Conservation (phyloP, 2,888 invertebrate species). For the Eucera pruinosa region DNA sequence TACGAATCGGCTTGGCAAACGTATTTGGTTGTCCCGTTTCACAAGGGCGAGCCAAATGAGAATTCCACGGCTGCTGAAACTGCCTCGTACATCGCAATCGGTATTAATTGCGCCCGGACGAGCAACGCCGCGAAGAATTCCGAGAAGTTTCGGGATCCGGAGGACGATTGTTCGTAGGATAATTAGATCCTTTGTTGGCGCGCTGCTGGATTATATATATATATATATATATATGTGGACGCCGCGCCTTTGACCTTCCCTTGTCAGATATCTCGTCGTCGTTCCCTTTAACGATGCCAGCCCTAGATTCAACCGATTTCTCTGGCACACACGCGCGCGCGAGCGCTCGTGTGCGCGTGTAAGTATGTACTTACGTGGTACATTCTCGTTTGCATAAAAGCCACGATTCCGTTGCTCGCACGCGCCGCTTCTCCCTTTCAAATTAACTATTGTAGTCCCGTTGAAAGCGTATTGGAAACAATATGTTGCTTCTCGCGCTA, state of each 20-base stretch:
- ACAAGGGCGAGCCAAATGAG: slow-evolving; percentile 41
- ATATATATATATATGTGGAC: too few species aligned
- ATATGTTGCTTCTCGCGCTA: slow-evolving; percentile 5
- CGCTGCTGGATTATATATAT: not conserved
- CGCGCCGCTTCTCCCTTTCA: slow-evolving; percentile 16
- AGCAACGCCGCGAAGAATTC: slow-evolving; percentile 49
- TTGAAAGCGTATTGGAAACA: slow-evolving; percentile 28
- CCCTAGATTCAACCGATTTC: slow-evolving; percentile 19
- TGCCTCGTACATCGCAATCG: slow-evolving; percentile 48
- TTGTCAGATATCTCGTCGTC: slow-evolving; percentile 31
- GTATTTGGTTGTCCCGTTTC: slow-evolving; percentile 23
- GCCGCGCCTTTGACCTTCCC: slow-evolving; percentile 36
- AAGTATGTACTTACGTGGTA: too few species aligned
- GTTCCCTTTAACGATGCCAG: slow-evolving; percentile 23
- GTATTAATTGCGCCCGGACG: slow-evolving; percentile 52
- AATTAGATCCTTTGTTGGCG: slow-evolving; percentile 54
- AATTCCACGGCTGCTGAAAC: slow-evolving; percentile 50
- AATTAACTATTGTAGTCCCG: slow-evolving; percentile 3
- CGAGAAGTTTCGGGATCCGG: slow-evolving; percentile 51
- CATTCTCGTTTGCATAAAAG: slow-evolving; percentile 37
- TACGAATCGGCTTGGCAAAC: slow-evolving; percentile 11
- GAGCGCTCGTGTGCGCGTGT: not conserved
- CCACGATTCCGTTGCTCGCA: slow-evolving; percentile 8
- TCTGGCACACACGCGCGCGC: not conserved
- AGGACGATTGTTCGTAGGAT: slow-evolving; percentile 34